A percentile compares a stretch with the other conserved stretches of the same genome.
Evolutionary conservation across 1,140 invertebrate species (phyloP).

Genomic region (Tetramorium parvispinum): DNA sequence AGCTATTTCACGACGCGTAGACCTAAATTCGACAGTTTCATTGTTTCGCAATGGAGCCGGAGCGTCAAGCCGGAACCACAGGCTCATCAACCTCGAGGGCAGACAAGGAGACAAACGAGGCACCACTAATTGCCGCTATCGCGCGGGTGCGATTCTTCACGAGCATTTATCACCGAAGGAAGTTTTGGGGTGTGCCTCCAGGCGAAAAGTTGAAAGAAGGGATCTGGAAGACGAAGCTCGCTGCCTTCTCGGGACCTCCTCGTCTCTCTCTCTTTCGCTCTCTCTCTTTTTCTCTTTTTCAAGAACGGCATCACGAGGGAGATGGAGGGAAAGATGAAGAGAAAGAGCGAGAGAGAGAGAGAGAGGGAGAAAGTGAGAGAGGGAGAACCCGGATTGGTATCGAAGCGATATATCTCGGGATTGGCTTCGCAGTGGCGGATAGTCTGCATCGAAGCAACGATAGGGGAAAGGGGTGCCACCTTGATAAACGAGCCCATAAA

Average conservation of each 20-base stretch:
- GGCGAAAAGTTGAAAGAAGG: slow-evolving; percentile 78
- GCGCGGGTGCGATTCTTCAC: slow-evolving; percentile 67
- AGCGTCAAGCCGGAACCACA: slow-evolving; percentile 49
- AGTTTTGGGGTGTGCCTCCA: slow-evolving; percentile 59
- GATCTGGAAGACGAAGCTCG: slow-evolving; percentile 67
- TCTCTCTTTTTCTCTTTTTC: slow-evolving; percentile 34
- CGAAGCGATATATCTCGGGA: slow-evolving; percentile 83
- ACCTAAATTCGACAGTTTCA: slow-evolving; percentile 46
- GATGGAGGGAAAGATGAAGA: slow-evolving; percentile 3
- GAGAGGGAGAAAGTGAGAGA: slow-evolving; percentile 15
- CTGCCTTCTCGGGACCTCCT: slow-evolving; percentile 64
- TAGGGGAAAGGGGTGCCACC: slow-evolving; percentile 81
- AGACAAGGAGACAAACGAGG: slow-evolving; percentile 74
- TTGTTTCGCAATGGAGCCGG: slow-evolving; percentile 42
- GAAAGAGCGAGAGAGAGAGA: neutral
- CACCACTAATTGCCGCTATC: slow-evolving; percentile 77
- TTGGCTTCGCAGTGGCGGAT: slow-evolving; percentile 82
- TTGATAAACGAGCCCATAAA: slow-evolving; percentile 85
- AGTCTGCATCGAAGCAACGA: slow-evolving; percentile 79
- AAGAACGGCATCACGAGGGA: slow-evolving; percentile 15
- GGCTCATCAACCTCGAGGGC: slow-evolving; percentile 65
- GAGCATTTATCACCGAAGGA: slow-evolving; percentile 75
- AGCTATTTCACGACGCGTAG: neutral
- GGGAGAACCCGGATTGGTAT: slow-evolving; percentile 78
- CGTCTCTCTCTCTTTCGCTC: slow-evolving; percentile 22